phyloP scores from a whole-genome alignment of 2,113 vertebrate genomes.

The Cricetomys ansorgei region DNA sequence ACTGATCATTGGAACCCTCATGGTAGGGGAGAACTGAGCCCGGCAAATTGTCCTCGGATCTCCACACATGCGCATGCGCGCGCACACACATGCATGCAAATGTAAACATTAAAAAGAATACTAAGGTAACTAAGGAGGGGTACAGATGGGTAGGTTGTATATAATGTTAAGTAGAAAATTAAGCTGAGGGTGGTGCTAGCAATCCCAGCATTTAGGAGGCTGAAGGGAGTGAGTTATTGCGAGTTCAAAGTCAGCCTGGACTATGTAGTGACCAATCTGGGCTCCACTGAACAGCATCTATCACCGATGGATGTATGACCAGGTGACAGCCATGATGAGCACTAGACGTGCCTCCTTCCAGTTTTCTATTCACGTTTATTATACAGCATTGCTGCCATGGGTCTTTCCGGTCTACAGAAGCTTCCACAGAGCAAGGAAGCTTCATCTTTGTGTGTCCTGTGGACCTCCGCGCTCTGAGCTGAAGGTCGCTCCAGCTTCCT shows the following conservation, averaged over 20 bases:
- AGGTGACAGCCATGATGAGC: not conserved
- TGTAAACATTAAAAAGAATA: not conserved
- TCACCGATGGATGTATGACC: not conserved
- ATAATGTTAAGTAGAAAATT: conserved; percentile 6
- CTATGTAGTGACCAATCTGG: not conserved
- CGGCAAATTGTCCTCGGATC: not conserved
- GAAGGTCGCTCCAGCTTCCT: not conserved
- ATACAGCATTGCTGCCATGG: not conserved
- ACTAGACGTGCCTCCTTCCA: not conserved
- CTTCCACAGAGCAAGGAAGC: not conserved
- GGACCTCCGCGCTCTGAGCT: not conserved
- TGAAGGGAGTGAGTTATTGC: not conserved
- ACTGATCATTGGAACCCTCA: not conserved
- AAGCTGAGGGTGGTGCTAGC: not conserved
- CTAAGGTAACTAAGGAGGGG: conserved; percentile 16
- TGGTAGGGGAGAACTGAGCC: not conserved
- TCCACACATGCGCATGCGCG: not conserved
- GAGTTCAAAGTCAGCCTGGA: not conserved
- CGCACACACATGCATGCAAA: not conserved
- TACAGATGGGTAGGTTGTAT: not conserved
- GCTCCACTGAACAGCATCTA: not conserved
- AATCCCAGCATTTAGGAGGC: not conserved
- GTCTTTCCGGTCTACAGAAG: not conserved
- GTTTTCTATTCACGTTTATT: not conserved
- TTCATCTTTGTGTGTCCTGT: not conserved